Percentiles rank a stretch among this genome's conserved stretches.
These are phyloP conservation scores for Microctonus brassicae DNA, from an alignment of 2,888 invertebrate species.

Conservation along the genomic window DNA sequence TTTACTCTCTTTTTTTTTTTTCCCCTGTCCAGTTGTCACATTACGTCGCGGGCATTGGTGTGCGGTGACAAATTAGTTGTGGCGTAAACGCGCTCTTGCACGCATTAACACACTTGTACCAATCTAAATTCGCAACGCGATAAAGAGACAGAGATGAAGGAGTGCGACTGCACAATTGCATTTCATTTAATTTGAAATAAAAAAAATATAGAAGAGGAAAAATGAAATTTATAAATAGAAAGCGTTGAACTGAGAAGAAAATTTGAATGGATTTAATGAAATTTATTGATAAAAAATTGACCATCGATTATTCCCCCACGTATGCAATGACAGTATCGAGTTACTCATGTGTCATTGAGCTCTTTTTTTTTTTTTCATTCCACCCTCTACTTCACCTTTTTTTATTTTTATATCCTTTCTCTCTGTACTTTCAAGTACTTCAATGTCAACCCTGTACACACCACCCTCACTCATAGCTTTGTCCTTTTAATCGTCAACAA, in stretches of 20 bases:
- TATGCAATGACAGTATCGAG: neutral
- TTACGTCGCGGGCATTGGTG: neutral
- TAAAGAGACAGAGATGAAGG: neutral
- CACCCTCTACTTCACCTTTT: neutral
- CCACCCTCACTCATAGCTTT: neutral
- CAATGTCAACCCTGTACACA: neutral
- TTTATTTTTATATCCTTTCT: neutral
- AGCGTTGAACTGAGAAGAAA: neutral
- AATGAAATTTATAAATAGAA: neutral
- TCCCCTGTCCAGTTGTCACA: neutral
- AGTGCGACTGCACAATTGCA: too few relatives aligned
- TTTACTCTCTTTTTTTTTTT: neutral
- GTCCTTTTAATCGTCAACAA: neutral
- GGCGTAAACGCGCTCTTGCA: neutral
- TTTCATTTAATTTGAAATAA: too few relatives aligned
- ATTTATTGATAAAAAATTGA: neutral
- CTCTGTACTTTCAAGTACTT: neutral
- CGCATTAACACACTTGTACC: neutral
- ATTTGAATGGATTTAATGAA: neutral
- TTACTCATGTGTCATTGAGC: neutral
- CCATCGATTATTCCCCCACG: neutral
- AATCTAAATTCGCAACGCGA: neutral
- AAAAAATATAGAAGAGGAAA: neutral
- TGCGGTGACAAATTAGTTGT: neutral
- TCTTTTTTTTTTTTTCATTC: neutral